Evolutionary conservation across 2,113 vertebrate genomes (phyloP).

Genomic region (Dasyurus viverrinus): DNA sequence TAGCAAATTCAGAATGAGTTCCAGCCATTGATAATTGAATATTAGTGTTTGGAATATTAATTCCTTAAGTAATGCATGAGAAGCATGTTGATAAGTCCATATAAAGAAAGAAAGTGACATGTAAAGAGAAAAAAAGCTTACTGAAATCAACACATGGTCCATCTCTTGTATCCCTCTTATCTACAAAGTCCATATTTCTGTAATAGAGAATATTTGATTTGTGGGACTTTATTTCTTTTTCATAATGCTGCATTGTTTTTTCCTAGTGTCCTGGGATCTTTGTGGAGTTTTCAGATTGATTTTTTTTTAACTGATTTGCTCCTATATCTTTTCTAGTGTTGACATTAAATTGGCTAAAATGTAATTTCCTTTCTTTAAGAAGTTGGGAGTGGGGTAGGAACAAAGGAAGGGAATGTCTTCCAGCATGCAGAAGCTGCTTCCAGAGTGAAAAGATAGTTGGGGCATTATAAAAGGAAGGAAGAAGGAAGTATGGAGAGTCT

Average conservation of each 20-base stretch:
- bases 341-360: neutral
- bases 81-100: neutral
- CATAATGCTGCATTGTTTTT: neutral
- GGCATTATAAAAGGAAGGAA: neutral
- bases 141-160: neutral
- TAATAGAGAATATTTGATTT: conserved; percentile 12
- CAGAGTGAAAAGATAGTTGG: neutral
- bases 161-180: neutral
- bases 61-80: conserved; percentile 15
- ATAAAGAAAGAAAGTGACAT: neutral
- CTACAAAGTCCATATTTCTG: neutral
- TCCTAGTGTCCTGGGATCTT: conserved; percentile 14
- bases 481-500: conserved; percentile 1
- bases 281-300: neutral
- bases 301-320: neutral
- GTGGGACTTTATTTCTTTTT: neutral
- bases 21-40: neutral
- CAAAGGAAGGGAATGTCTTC: neutral
- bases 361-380: neutral
- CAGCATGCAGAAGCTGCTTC: neutral
- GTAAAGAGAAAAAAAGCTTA: neutral
- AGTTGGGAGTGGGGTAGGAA: neutral
- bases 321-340: neutral
- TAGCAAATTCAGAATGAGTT: neutral
- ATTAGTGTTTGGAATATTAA: neutral